Conservation (phyloP, 2,113 vertebrate species). For the Hippopotamus amphibius region DNA sequence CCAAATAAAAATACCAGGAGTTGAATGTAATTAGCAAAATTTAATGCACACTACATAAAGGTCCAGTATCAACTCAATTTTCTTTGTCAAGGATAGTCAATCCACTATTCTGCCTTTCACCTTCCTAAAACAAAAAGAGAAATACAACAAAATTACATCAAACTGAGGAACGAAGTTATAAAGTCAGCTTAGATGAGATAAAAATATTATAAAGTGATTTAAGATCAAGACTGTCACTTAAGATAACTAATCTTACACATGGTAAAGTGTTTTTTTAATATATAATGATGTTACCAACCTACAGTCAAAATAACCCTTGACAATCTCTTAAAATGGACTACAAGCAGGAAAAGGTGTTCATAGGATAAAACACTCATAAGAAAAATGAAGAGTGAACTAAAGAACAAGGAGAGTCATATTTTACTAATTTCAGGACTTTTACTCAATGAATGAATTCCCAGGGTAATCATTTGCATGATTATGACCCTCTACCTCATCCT, state of each 20-base stretch:
- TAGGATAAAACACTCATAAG: not conserved
- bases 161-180: constrained; percentile 1
- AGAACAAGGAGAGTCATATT: not conserved
- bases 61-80: not conserved
- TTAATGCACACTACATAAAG: not conserved
- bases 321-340: constrained; percentile 11
- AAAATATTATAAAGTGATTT: constrained; percentile 38
- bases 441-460: not conserved
- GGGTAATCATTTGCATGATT: constrained; percentile 9
- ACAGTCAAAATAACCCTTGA: constrained; percentile 21
- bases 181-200: not conserved
- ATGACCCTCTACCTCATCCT: not conserved
- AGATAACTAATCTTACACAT: not conserved
- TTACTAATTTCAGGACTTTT: not conserved
- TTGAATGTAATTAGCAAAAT: constrained; percentile 49
- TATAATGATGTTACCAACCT: not conserved
- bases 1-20: constrained; percentile 14
- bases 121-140: constrained; percentile 30
- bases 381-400: constrained; percentile 51
- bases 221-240: constrained; percentile 15
- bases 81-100: not conserved
- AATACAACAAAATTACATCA: constrained; percentile 32
- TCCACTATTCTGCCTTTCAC: constrained; percentile 1
- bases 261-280: not conserved
- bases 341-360: not conserved